Evolutionary conservation across 2,113 vertebrate genomes (phyloP).

Genomic region (Ctenodactylus gundi): DNA sequence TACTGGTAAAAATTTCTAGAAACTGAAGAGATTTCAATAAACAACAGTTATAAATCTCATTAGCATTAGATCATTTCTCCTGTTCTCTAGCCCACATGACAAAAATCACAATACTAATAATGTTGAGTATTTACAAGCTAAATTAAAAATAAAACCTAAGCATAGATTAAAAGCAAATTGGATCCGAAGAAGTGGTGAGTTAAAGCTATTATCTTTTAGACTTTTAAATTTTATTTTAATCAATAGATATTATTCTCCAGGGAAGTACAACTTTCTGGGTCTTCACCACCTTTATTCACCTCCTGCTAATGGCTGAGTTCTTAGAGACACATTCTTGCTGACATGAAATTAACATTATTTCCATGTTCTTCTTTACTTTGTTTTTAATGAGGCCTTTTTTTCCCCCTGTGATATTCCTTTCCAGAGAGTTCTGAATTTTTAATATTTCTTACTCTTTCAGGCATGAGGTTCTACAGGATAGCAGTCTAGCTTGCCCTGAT

Average conservation of each 20-base stretch:
- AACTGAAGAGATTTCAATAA: not conserved
- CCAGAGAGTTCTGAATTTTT: not conserved
- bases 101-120: slow-evolving; percentile 10
- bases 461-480: not conserved
- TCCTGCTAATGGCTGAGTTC: slow-evolving; percentile 14
- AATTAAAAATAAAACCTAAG: slow-evolving; percentile 50
- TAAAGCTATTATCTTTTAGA: slow-evolving; percentile 26
- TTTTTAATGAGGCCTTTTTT: not conserved
- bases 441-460: not conserved
- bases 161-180: slow-evolving; percentile 49
- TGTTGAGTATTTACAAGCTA: slow-evolving; percentile 45
- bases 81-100: not conserved
- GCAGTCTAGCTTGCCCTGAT: not conserved
- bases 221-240: slow-evolving; percentile 51
- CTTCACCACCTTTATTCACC: not conserved
- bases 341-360: not conserved
- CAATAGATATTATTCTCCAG: slow-evolving; percentile 23
- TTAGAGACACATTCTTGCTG: slow-evolving; percentile 27
- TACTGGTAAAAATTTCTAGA: slow-evolving; percentile 31
- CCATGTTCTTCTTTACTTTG: not conserved
- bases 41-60: not conserved
- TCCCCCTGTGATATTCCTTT: not conserved
- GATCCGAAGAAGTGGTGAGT: not conserved
- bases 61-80: not conserved
- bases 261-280: not conserved